Evolutionary conservation across 37 sponge, comb jelly and placozoan genomes (phyloP).

Genomic region (Diacarnus erythraeanus): DNA sequence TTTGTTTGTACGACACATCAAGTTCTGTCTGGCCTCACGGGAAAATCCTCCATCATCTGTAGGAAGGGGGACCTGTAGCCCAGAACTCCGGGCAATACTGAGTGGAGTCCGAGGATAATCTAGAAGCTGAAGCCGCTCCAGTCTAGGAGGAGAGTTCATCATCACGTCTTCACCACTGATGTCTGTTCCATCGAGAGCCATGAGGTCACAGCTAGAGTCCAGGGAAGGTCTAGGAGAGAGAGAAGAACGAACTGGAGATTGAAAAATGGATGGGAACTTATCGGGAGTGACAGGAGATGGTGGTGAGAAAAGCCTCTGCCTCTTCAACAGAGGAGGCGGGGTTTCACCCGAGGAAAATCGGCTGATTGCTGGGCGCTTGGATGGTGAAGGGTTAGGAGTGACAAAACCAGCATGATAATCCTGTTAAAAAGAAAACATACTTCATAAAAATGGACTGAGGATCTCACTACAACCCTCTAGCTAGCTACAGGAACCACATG

Average conservation of each 20-base stretch:
- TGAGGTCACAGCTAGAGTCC: constrained; percentile 8
- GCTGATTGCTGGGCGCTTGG: not conserved
- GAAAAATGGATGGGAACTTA: not conserved
- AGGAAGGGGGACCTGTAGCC: constrained; percentile 5
- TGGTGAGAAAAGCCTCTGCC: constrained; percentile 52
- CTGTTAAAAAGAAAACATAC: not conserved
- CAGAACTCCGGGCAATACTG: constrained; percentile 53
- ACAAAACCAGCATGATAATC: constrained; percentile 26
- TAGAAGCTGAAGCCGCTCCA: constrained; percentile 68
- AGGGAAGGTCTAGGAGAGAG: constrained; percentile 8
- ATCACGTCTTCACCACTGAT: not conserved
- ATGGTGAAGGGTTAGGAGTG: constrained; percentile 33
- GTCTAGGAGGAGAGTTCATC: constrained; percentile 38
- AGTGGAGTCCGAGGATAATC: constrained; percentile 78
- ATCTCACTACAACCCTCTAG: too few species aligned
- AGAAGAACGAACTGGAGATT: not conserved
- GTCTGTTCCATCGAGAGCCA: not conserved
- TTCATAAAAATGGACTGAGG: too few species aligned
- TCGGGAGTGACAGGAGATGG: constrained; percentile 16
- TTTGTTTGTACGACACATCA: not conserved
- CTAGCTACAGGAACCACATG: not conserved
- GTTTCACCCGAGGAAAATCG: constrained; percentile 11
- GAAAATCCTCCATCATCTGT: not conserved
- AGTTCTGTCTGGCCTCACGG: not conserved
- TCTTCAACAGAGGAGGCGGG: constrained; percentile 35